phyloP scores from a whole-genome alignment of 1,140 invertebrate genomes.

The Musca vetustissima region DNA sequence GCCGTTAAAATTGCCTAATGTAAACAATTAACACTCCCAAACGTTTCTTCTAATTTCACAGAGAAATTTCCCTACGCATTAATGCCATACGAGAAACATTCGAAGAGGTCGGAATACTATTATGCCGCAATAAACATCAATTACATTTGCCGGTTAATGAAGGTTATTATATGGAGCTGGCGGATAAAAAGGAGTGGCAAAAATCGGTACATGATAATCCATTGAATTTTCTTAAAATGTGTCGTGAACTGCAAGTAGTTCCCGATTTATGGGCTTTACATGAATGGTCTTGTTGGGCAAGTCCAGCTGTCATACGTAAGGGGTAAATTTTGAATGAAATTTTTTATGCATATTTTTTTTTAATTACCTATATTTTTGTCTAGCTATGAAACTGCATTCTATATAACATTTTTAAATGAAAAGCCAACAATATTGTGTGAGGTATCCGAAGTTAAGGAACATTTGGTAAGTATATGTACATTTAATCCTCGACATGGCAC shows the following conservation, averaged over 20 bases:
- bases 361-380: neutral
- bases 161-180: constrained; percentile 26
- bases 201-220: constrained; percentile 66
- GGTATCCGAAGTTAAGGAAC: constrained; percentile 65
- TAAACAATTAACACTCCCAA: too few species aligned
- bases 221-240: constrained; percentile 72
- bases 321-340: constrained; percentile 25
- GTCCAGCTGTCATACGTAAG: constrained; percentile 62
- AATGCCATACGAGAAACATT: constrained; percentile 88
- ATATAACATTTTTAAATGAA: constrained; percentile 64
- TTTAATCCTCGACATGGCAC: too few species aligned
- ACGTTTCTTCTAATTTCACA: constrained; percentile 31
- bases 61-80: constrained; percentile 77
- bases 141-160: neutral
- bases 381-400: constrained; percentile 82
- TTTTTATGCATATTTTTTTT: too few species aligned
- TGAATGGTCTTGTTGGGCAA: constrained; percentile 87
- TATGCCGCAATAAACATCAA: constrained; percentile 62
- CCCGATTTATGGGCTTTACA: constrained; percentile 81
- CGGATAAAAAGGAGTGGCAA: constrained; percentile 46
- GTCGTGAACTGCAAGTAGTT: constrained; percentile 68
- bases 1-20: too few species aligned
- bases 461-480: neutral
- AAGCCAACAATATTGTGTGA: constrained; percentile 61
- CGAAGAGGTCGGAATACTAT: constrained; percentile 83